A percentile compares a stretch with the other conserved stretches of the same genome.
phyloP scores from a whole-genome alignment of 2,113 vertebrate species.

The Chlamydotis undulata region DNA sequence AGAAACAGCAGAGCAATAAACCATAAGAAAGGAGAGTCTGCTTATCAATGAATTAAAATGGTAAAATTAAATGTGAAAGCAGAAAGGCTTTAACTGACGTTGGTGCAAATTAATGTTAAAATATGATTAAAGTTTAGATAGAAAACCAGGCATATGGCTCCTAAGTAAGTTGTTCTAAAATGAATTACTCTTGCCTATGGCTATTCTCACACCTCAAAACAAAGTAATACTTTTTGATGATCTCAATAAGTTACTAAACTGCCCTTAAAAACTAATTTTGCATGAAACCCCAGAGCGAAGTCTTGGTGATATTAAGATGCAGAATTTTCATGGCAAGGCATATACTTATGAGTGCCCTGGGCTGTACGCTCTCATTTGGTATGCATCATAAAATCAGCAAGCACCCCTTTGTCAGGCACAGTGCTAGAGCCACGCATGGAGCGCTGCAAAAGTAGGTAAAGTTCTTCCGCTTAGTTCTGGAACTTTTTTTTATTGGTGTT shows the following conservation, averaged over 20 bases:
- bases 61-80: slow-evolving; percentile 51
- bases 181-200: slow-evolving; percentile 77
- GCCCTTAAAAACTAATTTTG: slow-evolving; percentile 85
- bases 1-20: slow-evolving; percentile 34
- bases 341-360: slow-evolving; percentile 73
- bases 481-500: not conserved
- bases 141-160: slow-evolving; percentile 66
- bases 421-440: slow-evolving; percentile 42
- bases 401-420: slow-evolving; percentile 74
- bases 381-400: slow-evolving; percentile 82
- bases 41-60: slow-evolving; percentile 39
- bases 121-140: slow-evolving; percentile 78
- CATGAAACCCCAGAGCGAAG: slow-evolving; percentile 79
- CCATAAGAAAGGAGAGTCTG: not conserved
- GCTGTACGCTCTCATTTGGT: slow-evolving; percentile 79
- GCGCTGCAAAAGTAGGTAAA: slow-evolving; percentile 33
- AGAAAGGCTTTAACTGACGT: slow-evolving; percentile 33
- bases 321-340: slow-evolving; percentile 77
- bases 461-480: slow-evolving; percentile 30
- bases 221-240: slow-evolving; percentile 82
- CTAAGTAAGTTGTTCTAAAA: slow-evolving; percentile 74
- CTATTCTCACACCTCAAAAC: slow-evolving; percentile 80
- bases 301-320: slow-evolving; percentile 78
- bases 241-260: slow-evolving; percentile 85
- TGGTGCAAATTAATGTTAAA: slow-evolving; percentile 63